Percentiles rank a stretch among this genome's conserved stretches.
Evolutionary conservation across 2,797 vertebrate genomes (phyloP).

Genomic region (Rhinogobio ventralis): DNA sequence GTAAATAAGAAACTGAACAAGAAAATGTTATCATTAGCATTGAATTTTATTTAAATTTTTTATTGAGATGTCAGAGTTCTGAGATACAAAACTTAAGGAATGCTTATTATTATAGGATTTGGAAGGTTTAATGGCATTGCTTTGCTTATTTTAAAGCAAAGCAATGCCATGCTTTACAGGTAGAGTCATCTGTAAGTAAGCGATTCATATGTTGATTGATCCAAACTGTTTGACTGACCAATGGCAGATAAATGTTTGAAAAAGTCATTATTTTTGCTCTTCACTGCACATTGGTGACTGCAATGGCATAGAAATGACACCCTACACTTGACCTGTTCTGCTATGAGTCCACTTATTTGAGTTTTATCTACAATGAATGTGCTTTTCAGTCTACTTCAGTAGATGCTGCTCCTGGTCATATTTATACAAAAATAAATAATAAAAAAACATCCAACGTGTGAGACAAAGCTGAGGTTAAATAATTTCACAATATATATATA

Average conservation of each 20-base stretch:
- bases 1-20: slow-evolving; percentile 17
- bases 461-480: neutral
- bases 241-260: neutral
- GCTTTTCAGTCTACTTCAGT: neutral
- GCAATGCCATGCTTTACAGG: too few species aligned
- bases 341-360: neutral
- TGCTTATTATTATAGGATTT: neutral
- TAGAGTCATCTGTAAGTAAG: neutral
- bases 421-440: neutral
- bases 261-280: neutral
- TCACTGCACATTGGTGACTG: neutral
- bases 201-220: neutral
- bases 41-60: slow-evolving; percentile 37
- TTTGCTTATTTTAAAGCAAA: neutral
- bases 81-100: neutral
- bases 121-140: neutral
- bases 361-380: neutral
- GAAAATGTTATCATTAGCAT: slow-evolving; percentile 29
- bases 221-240: neutral
- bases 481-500: neutral
- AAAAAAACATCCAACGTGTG: neutral
- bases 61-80: slow-evolving; percentile 16
- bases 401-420: neutral
- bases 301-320: neutral
- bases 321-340: neutral